These are phyloP conservation scores for Gila robusta DNA, from an alignment of 2,797 vertebrate species.

Conservation along the genomic window DNA sequence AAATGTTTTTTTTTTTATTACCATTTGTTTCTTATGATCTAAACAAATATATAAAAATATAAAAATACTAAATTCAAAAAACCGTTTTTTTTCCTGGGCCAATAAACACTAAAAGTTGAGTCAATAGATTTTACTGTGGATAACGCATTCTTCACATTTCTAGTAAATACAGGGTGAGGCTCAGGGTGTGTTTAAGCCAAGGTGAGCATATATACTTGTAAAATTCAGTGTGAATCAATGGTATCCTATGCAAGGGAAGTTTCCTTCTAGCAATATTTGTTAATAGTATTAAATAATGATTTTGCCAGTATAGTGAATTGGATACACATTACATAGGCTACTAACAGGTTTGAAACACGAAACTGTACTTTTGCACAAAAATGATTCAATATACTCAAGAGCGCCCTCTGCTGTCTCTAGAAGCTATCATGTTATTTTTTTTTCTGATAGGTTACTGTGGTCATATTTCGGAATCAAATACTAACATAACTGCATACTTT, in stretches of 20 bases:
- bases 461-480: background rate
- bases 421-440: background rate
- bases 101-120: background rate
- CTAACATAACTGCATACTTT: background rate
- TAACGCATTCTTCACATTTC: slow-evolving; percentile 8
- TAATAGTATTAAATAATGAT: background rate
- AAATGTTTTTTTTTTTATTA: too few relatives aligned
- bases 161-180: background rate
- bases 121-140: background rate
- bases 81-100: too few relatives aligned
- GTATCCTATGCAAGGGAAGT: background rate
- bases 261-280: background rate
- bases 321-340: background rate
- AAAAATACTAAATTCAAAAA: too few relatives aligned
- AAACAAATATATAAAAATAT: too few relatives aligned
- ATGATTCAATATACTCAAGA: background rate
- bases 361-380: background rate
- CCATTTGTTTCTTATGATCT: too few relatives aligned
- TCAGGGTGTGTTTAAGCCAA: slow-evolving; percentile 3
- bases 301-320: background rate
- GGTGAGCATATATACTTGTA: background rate
- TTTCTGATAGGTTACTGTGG: background rate
- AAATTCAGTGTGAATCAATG: background rate
- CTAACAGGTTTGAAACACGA: background rate
- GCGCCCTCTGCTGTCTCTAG: background rate